Evolutionary conservation across 1,140 invertebrate genomes (phyloP), one percentile per base, ranked within the genome.

Genomic region (Drosophila carrolli): DNA sequence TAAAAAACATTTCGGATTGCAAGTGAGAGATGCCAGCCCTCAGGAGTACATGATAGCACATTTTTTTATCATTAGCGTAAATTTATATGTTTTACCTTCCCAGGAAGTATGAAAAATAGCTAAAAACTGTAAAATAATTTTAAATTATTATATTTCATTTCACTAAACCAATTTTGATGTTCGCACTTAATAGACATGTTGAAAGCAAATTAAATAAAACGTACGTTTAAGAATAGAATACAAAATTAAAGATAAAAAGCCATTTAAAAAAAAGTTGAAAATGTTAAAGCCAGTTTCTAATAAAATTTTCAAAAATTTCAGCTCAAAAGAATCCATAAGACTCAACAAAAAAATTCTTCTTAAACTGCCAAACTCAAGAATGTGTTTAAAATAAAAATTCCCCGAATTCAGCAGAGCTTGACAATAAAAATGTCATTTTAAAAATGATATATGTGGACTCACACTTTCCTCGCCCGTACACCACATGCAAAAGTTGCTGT

Each of bases 391-490:
- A 51, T 38, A 53, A 13, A 53, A 51, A 62, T 53, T 67, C 43
- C 44, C 37, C 19, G 48, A 71, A 75, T 59, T 76, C 38, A 23
- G 4, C 47, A 10, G 0, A 43, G 27, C 60, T 68, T 55, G 43
- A 76, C 72, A 84, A 84, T 84, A 84, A 85, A 84, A 84, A 72
- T 80, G 81, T 84, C 81, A 65, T 84, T 84, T 85, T 65, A 54
- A 32, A 71, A 57, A 53, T 84, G 81, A 84, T 76, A 80, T 81
- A 84, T 85, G 73, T 56, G 43, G n/a, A 16, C 63, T 19, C 51
- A 11, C 16, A 47, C 47, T 54, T 47, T 9, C 19, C 6, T 16
- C 7, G 11, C 5, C 14, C 23, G 16, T 14, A 41, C 44, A 29
- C 11, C 47, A 56, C 61, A 38, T 66, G 72, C 40, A 81, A 74